Conservation (phyloP, 2,888 invertebrate species). For the Chrysina gloriosa region DNA sequence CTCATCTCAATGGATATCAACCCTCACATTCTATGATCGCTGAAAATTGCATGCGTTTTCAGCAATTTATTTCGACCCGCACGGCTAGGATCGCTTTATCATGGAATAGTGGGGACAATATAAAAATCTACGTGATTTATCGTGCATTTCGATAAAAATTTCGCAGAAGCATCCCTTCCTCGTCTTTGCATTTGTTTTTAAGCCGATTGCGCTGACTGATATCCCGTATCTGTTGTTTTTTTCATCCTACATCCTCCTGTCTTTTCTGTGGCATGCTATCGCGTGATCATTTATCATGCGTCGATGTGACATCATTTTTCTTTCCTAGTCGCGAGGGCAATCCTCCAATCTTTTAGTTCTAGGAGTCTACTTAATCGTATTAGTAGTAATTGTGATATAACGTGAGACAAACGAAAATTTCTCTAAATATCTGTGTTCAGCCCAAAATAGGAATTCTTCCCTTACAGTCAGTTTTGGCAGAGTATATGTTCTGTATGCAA, state of each 20-base stretch:
- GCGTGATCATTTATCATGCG: constrained; percentile 42
- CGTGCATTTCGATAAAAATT: constrained; percentile 43
- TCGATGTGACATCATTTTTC: constrained; percentile 30
- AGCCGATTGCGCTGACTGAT: constrained; percentile 47
- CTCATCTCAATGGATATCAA: neutral
- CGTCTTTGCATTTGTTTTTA: constrained; percentile 52
- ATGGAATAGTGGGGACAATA: constrained; percentile 47
- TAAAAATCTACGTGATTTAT: constrained; percentile 50
- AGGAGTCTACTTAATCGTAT: too few relatives aligned
- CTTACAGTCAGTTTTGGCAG: too few relatives aligned
- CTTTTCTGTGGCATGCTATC: constrained; percentile 39
- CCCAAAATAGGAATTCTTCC: too few relatives aligned
- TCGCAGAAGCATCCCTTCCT: constrained; percentile 39
- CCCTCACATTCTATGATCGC: constrained; percentile 42
- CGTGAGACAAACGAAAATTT: too few relatives aligned
- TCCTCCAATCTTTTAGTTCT: too few relatives aligned
- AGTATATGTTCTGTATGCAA: too few relatives aligned
- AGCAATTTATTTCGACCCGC: constrained; percentile 52
- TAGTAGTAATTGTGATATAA: too few relatives aligned
- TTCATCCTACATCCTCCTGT: neutral
- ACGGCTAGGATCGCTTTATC: constrained; percentile 46
- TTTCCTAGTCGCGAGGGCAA: too few relatives aligned
- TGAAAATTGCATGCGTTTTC: constrained; percentile 42
- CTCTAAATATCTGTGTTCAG: too few relatives aligned
- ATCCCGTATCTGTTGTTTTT: neutral